Conservation (phyloP, 2,797 vertebrate genomes). For the Falco peregrinus region DNA sequence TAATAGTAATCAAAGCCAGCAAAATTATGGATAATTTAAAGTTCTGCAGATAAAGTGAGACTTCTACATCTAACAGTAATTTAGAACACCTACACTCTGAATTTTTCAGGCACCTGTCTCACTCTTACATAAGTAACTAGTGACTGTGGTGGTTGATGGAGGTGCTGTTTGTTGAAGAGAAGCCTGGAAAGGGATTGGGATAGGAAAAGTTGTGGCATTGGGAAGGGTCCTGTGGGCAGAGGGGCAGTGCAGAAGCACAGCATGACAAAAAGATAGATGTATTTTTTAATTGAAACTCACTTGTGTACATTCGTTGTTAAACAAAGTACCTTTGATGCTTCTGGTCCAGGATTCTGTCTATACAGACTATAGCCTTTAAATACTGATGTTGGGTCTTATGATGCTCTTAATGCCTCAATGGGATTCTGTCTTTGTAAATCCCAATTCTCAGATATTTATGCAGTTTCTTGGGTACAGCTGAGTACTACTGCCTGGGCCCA, state of each 20-base stretch:
- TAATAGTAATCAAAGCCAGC: neutral
- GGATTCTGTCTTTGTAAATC: neutral
- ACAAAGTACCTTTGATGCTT: neutral
- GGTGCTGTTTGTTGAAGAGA: neutral
- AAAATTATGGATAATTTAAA: neutral
- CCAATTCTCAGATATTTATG: neutral
- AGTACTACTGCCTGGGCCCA: neutral
- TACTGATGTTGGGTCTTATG: neutral
- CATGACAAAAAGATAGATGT: neutral
- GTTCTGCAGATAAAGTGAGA: neutral
- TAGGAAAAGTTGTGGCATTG: neutral
- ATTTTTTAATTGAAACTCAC: neutral
- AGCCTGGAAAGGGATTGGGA: neutral
- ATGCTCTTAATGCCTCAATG: neutral
- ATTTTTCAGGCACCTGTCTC: neutral
- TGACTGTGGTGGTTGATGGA: neutral
- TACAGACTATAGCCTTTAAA: neutral
- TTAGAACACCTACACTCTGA: neutral
- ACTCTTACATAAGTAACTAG: neutral
- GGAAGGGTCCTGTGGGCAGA: neutral
- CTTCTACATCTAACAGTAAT: neutral
- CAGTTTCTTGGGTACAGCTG: neutral
- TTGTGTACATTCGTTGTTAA: neutral
- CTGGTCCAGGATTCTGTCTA: neutral
- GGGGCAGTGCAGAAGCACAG: neutral